These are phyloP conservation scores for Taurulus bubalis DNA, from an alignment of 2,113 vertebrate species.

Conservation along the genomic window DNA sequence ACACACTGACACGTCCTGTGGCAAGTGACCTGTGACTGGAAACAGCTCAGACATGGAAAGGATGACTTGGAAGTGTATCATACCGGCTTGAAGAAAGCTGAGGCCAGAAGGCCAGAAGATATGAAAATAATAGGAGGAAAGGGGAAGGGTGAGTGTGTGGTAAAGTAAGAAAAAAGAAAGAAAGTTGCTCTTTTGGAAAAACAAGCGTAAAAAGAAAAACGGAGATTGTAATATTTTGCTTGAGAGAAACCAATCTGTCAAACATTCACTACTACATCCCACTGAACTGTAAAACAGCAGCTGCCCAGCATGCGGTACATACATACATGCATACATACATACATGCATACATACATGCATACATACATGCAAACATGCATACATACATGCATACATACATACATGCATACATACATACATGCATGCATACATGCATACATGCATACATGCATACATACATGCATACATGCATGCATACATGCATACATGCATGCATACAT, in stretches of 20 bases:
- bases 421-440: no score
- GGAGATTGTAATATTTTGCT: neutral
- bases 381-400: no score
- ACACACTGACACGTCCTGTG: neutral
- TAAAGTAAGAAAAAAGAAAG: neutral
- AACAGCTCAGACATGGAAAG: neutral
- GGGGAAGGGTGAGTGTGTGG: neutral
- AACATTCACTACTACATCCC: neutral
- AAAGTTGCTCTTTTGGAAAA: neutral
- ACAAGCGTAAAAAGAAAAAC: no score
- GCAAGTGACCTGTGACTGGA: neutral
- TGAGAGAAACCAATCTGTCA: neutral
- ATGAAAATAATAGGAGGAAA: neutral
- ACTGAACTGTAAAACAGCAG: neutral
- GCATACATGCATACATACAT: no score
- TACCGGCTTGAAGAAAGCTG: neutral
- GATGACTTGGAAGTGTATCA: neutral
- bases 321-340: no score
- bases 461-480: no score
- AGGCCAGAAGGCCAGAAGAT: neutral
- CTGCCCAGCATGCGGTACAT: no score
- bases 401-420: no score
- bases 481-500: no score
- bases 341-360: no score
- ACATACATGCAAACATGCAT: no score